Percentiles rank a stretch among this genome's conserved stretches.
phyloP scores from a whole-genome alignment of 2,113 vertebrate species.

The Zingel zingel region DNA sequence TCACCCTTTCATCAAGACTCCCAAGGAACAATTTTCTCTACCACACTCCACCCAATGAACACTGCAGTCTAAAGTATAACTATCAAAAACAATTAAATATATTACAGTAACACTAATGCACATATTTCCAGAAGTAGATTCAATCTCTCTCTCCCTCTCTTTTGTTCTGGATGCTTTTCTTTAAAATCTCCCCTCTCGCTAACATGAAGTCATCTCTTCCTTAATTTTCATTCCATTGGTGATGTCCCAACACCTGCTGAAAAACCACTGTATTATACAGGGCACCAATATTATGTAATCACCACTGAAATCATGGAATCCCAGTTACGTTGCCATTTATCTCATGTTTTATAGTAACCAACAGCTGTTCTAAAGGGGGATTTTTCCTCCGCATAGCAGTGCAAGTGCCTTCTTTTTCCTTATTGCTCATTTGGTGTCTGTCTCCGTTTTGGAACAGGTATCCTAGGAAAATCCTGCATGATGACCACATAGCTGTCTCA shows the following conservation, averaged over 20 bases:
- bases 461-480: slow-evolving; percentile 62
- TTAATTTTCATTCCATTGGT: slow-evolving; percentile 11
- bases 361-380: slow-evolving; percentile 61
- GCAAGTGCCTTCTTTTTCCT: slow-evolving; percentile 45
- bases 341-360: slow-evolving; percentile 70
- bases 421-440: slow-evolving; percentile 47
- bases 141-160: background rate
- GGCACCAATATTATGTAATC: slow-evolving; percentile 48
- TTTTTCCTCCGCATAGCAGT: slow-evolving; percentile 47
- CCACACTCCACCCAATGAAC: slow-evolving; percentile 35
- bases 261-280: slow-evolving; percentile 26
- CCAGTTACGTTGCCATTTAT: slow-evolving; percentile 48
- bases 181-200: background rate
- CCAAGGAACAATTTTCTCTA: slow-evolving; percentile 27
- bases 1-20: slow-evolving; percentile 54
- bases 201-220: slow-evolving; percentile 23
- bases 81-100: background rate
- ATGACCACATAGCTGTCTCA: slow-evolving; percentile 48
- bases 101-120: background rate
- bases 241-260: slow-evolving; percentile 39
- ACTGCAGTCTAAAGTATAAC: slow-evolving; percentile 3
- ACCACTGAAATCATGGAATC: slow-evolving; percentile 68
- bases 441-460: slow-evolving; percentile 66
- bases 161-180: slow-evolving; percentile 4
- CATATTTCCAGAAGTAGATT: background rate